Conservation (phyloP, 1,140 invertebrate genomes). For the Solen grandis region DNA sequence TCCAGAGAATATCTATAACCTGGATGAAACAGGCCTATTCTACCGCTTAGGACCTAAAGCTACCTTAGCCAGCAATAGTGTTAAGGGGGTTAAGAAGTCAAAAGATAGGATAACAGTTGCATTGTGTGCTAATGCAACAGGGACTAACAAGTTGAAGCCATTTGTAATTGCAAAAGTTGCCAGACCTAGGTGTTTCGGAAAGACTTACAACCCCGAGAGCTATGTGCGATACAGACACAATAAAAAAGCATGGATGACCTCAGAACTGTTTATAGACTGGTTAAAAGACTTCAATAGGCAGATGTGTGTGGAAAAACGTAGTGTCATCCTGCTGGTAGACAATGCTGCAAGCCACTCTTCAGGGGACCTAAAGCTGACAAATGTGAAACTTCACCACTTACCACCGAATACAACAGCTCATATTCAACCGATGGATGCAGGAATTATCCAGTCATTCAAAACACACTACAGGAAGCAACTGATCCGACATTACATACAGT, state of each 20-base stretch:
- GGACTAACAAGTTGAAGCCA: neutral
- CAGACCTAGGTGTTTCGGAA: neutral
- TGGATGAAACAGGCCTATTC: too few relatives aligned
- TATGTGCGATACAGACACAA: conserved; percentile 23
- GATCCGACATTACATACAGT: too few relatives aligned
- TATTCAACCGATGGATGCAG: conserved; percentile 12
- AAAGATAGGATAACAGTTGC: conserved; percentile 81
- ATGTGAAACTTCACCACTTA: too few relatives aligned
- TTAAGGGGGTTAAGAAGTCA: too few relatives aligned
- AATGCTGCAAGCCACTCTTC: too few relatives aligned
- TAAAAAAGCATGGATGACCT: conserved; percentile 43
- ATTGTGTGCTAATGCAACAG: conserved; percentile 78
- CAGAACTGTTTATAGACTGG: conserved; percentile 43
- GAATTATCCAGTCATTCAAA: too few relatives aligned
- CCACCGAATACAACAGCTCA: conserved; percentile 3
- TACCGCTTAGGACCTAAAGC: too few relatives aligned
- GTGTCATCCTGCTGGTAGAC: conserved; percentile 23
- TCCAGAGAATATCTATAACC: too few relatives aligned
- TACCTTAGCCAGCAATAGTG: too few relatives aligned
- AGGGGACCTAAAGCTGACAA: neutral
- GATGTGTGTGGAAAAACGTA: neutral
- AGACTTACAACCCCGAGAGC: conserved; percentile 6
- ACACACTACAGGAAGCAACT: neutral
- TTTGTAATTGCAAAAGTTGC: neutral
- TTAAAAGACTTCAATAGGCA: conserved; percentile 11